Base-by-base conservation (phyloP, 2,113 vertebrate species). In the Garra rufa region DNA sequence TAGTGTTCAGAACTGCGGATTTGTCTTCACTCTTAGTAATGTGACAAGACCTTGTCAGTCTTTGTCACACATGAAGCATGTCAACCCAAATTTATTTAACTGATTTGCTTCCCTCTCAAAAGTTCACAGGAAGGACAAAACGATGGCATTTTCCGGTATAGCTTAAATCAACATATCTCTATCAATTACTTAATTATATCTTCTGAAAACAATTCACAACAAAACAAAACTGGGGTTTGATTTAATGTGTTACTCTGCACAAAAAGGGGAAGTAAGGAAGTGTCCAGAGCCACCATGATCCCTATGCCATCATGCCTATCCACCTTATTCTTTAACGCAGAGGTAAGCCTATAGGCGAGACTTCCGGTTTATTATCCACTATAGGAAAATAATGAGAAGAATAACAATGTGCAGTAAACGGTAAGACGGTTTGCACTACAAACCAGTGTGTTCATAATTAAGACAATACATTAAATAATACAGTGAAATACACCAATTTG, bases 1-100 rank as follows among this genome's bases (percentile, higher is more conserved):
- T 76, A 38, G 75, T 6, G 30, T 76, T 76, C 19, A 57, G 30
- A 7, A 55, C 74, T n/a, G n/a, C n/a, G n/a, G n/a, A 57, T 28
- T n/a, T 57, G 15, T 19, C 28, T 34, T 38, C 19, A 38, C 50
- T 57, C 21, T 34, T 7, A 14, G 30, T 77, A 38, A 52, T 76
- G 73, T 70, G 67, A 70, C 15, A 71, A 44, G 69, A 71, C 69
- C 69, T 24, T 73, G 70, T 73, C 70, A 73, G n/a, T 46, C 41
- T 71, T 19, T 69, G 21, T 73, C 70, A 44, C 41, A 73, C 70
- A 46, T 43, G 11, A 73, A 73, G 65, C 9, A 71, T 73, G 70
- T 73, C 70, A 73, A 26, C 38, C 24, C 41, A 46, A 43, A 73
- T 73, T 44, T 26, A 46, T 44, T 73, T 13, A 73, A 44, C 41